Conservation (phyloP, 2,113 vertebrate genomes). For the Anhinga anhinga region DNA sequence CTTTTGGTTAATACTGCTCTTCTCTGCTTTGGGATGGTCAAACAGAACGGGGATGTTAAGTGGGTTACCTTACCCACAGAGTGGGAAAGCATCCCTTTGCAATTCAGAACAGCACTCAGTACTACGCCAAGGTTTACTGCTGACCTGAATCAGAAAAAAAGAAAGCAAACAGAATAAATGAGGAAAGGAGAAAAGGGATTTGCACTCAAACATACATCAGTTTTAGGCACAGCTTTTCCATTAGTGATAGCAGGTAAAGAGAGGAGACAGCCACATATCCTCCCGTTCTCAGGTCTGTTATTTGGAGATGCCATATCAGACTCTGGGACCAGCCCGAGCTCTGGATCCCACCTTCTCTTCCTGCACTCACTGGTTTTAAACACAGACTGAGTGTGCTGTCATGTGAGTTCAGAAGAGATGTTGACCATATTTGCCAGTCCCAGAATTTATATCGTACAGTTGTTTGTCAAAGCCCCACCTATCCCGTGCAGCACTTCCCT, state of each 20-base stretch:
- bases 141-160: neutral
- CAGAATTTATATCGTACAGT: neutral
- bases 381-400: neutral
- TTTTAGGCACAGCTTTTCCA: neutral
- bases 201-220: neutral
- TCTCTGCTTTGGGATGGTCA: neutral
- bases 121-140: neutral
- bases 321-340: neutral
- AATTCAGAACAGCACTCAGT: neutral
- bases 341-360: neutral
- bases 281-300: neutral
- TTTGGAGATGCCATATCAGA: neutral
- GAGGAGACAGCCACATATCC: neutral
- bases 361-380: neutral
- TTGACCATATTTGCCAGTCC: neutral
- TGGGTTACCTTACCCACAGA: too few relatives aligned
- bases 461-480: slow-evolving; percentile 42
- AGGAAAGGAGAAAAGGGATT: neutral
- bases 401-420: neutral
- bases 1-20: neutral
- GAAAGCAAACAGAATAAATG: neutral
- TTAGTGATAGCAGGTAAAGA: neutral
- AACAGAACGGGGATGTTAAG: neutral
- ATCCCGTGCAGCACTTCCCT: slow-evolving; percentile 37
- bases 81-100: neutral